These are phyloP conservation scores for Trachelipus rathkii DNA, from an alignment of 1,140 invertebrate species.

Conservation along the genomic window DNA sequence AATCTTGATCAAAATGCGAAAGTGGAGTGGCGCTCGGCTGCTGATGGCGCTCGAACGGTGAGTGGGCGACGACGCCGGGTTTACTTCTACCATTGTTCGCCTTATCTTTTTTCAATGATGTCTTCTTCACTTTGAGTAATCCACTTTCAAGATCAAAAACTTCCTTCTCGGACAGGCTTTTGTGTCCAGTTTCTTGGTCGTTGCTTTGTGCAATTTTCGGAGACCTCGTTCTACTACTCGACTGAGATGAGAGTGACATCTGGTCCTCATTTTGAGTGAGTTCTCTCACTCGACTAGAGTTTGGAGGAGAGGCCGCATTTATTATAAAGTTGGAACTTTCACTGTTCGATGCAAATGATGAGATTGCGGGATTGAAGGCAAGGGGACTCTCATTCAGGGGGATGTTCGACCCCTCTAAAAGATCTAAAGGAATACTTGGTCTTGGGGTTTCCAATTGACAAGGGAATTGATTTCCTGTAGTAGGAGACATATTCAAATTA, in stretches of 20 bases:
- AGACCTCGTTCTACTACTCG: not conserved
- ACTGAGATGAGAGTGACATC: not conserved
- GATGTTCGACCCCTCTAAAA: not conserved
- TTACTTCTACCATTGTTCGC: not conserved
- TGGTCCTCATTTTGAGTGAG: not conserved
- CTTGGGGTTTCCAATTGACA: not conserved
- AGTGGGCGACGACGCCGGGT: not conserved
- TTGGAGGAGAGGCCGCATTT: not conserved
- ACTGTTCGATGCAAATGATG: not conserved
- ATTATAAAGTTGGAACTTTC: not conserved
- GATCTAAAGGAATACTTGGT: not conserved
- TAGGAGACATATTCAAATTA: not conserved
- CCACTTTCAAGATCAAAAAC: not conserved
- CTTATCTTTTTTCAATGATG: not conserved
- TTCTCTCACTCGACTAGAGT: not conserved
- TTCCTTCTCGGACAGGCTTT: not conserved
- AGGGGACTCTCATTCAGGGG: not conserved
- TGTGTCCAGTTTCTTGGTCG: not conserved
- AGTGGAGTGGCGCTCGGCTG: not conserved
- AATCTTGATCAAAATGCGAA: conserved; percentile 7
- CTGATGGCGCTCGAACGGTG: not conserved
- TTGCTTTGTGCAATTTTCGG: not conserved
- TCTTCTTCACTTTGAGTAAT: not conserved
- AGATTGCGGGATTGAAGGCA: not conserved
- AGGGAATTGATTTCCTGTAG: not conserved